Conservation (phyloP, 2,113 vertebrate genomes). For the Tringa solitaria region DNA sequence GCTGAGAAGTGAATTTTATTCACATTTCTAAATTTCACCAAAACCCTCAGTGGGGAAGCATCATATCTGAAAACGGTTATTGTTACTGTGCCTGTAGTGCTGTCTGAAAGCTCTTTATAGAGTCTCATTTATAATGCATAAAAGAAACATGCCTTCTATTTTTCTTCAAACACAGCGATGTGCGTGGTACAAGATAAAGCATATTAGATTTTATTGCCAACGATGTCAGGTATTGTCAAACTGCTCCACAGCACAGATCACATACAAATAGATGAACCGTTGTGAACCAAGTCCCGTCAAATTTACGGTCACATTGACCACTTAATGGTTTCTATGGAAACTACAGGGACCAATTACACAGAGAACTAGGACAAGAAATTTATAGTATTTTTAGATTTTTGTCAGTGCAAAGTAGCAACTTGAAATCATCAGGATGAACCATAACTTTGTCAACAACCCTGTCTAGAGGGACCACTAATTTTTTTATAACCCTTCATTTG, state of each 20-base stretch:
- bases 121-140: not conserved
- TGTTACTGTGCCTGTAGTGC: not conserved
- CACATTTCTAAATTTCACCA: not conserved
- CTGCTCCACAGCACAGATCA: not conserved
- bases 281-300: not conserved
- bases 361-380: not conserved
- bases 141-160: not conserved
- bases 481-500: not conserved
- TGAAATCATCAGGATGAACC: not conserved
- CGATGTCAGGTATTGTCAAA: not conserved
- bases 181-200: not conserved
- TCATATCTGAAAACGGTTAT: not conserved
- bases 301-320: slow-evolving; percentile 5
- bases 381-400: not conserved
- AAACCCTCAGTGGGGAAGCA: not conserved
- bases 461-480: not conserved
- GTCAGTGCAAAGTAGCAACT: not conserved
- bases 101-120: not conserved
- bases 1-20: not conserved
- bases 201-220: not conserved
- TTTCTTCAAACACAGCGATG: not conserved
- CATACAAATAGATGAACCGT: not conserved
- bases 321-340: slow-evolving; percentile 31
- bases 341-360: not conserved
- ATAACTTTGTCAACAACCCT: not conserved